These are phyloP conservation scores for Galleria mellonella DNA, from an alignment of 1,140 invertebrate genomes.

Conservation along the genomic window DNA sequence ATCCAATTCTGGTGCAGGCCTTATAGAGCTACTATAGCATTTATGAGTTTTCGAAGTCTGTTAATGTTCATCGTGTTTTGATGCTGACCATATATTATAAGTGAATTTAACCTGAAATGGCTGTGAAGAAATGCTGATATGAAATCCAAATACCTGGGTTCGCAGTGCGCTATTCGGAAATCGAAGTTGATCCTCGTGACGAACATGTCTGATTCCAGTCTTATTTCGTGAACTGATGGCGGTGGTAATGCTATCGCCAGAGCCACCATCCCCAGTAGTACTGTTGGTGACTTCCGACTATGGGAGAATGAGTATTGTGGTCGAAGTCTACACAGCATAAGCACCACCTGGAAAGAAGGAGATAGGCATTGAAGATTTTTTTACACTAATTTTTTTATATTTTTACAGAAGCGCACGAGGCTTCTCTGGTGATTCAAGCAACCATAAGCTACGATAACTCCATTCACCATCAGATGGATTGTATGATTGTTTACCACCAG, in stretches of 20 bases:
- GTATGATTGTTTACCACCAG: too few relatives aligned
- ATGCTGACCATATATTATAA: neutral
- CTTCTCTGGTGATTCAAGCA: too few relatives aligned
- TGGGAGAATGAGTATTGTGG: constrained; percentile 94
- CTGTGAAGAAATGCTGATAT: too few relatives aligned
- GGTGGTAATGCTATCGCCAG: constrained; percentile 96
- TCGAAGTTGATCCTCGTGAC: constrained; percentile 96
- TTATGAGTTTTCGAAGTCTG: too few relatives aligned
- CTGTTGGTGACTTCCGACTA: constrained; percentile 87
- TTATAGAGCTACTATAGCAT: too few relatives aligned
- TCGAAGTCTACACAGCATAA: constrained; percentile 91
- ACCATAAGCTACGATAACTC: too few relatives aligned
- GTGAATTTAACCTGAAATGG: too few relatives aligned
- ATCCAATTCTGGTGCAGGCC: too few relatives aligned
- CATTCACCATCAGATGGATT: too few relatives aligned
- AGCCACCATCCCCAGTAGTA: constrained; percentile 93
- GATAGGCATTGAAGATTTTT: neutral
- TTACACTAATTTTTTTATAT: too few relatives aligned
- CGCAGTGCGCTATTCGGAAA: constrained; percentile 96
- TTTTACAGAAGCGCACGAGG: too few relatives aligned
- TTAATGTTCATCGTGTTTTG: too few relatives aligned
- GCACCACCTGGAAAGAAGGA: constrained; percentile 85
- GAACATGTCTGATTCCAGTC: constrained; percentile 97
- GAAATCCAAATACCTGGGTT: constrained; percentile 84
- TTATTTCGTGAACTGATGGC: constrained; percentile 96